A percentile compares a stretch with the other conserved stretches of the same genome.
phyloP scores from a whole-genome alignment of 92 coral and sea anemone species.

The Heteractis magnifica region DNA sequence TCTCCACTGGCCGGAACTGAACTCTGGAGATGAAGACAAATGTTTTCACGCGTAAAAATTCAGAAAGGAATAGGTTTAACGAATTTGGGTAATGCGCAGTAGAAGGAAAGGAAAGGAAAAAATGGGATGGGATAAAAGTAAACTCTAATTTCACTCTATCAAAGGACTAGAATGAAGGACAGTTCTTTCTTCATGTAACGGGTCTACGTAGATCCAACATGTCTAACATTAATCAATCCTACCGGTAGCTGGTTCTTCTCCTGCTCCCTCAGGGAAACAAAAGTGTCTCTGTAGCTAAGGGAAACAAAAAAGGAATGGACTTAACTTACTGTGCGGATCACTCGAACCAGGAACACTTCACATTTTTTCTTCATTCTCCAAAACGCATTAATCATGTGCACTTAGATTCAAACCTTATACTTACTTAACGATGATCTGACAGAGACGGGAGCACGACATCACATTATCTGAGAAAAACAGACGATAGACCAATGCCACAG shows the following conservation, averaged over 20 bases:
- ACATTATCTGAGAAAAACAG: slow-evolving; percentile 81
- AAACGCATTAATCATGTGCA: too few species aligned
- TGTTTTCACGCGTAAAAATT: background rate
- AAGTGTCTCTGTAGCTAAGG: slow-evolving; percentile 43
- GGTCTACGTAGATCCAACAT: too few species aligned
- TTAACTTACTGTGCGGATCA: too few species aligned
- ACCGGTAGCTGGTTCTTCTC: slow-evolving; percentile 46
- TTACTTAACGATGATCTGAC: slow-evolving; percentile 92
- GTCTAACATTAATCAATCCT: background rate
- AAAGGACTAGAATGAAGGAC: too few species aligned
- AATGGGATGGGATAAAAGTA: too few species aligned
- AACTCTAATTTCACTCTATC: too few species aligned
- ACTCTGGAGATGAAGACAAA: slow-evolving; percentile 6
- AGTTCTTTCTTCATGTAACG: too few species aligned
- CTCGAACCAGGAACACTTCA: too few species aligned
- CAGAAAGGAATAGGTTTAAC: too few species aligned
- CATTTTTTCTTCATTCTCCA: too few species aligned
- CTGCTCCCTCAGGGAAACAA: slow-evolving; percentile 72
- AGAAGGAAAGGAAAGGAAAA: too few species aligned
- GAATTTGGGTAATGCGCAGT: too few species aligned
- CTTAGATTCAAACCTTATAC: slow-evolving; percentile 4
- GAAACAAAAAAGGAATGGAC: background rate
- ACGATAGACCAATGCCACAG: slow-evolving; percentile 82
- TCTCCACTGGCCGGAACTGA: slow-evolving; percentile 75
- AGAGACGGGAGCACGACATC: slow-evolving; percentile 82